These are phyloP conservation scores for Heliconius charithonia DNA, from an alignment of 2,888 invertebrate species.

Conservation along the genomic window DNA sequence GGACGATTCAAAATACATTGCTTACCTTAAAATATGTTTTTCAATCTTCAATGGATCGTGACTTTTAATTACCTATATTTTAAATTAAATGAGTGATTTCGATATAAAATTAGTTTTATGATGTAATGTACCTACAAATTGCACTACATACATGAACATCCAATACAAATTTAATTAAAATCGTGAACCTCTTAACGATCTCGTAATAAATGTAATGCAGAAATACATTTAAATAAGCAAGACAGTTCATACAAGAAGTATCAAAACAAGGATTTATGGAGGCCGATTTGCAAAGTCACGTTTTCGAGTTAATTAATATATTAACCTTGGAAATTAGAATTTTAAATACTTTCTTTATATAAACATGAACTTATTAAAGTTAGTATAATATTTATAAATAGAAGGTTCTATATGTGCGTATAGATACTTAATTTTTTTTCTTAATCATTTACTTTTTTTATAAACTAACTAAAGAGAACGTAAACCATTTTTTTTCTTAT, in stretches of 20 bases:
- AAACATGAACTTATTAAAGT: not conserved
- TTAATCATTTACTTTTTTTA: too few species aligned
- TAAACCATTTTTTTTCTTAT: too few species aligned
- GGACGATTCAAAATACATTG: too few species aligned
- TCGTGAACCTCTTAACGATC: not conserved
- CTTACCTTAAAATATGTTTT: too few species aligned
- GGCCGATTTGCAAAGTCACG: conserved; percentile 37
- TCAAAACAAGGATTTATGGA: conserved; percentile 35
- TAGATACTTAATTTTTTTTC: too few species aligned
- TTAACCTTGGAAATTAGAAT: conserved; percentile 26
- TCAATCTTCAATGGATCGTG: too few species aligned
- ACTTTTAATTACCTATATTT: too few species aligned
- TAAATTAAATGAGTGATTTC: too few species aligned
- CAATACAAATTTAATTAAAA: conserved; percentile 9
- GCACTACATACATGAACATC: not conserved
- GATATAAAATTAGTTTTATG: too few species aligned
- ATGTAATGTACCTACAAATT: not conserved
- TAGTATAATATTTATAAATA: not conserved
- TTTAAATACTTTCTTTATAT: conserved; percentile 34
- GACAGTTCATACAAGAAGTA: conserved; percentile 32
- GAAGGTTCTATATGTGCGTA: not conserved
- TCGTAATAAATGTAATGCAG: not conserved
- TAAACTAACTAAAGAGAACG: too few species aligned
- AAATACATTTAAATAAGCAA: conserved; percentile 35
- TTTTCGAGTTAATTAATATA: conserved; percentile 29